Evolutionary conservation across 2,888 invertebrate genomes (phyloP).

Genomic region (Alcis repandata): DNA sequence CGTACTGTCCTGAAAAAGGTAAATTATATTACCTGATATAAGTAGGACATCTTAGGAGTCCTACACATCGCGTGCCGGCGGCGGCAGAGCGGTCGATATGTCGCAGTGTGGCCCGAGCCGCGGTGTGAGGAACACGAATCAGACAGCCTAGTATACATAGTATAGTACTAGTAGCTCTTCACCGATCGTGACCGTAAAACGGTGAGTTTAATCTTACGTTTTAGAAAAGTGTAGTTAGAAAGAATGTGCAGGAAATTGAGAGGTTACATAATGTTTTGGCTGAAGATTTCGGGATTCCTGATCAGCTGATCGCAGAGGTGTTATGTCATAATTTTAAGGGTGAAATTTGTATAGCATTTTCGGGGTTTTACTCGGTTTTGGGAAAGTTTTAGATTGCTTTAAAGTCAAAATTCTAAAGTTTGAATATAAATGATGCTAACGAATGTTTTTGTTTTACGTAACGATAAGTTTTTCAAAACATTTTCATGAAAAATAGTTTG

Average conservation of each 20-base stretch:
- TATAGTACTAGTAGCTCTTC: conserved; percentile 9
- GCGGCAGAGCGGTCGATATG: conserved; percentile 77
- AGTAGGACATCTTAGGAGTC: conserved; percentile 66
- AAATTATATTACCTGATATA: conserved; percentile 53
- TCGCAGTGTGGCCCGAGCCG: conserved; percentile 74
- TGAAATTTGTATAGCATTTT: neutral
- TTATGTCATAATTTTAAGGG: conserved; percentile 17
- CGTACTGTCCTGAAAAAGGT: conserved; percentile 31
- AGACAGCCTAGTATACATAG: neutral
- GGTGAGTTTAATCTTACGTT: conserved; percentile 12
- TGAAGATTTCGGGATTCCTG: neutral
- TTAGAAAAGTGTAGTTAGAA: neutral
- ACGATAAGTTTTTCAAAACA: neutral
- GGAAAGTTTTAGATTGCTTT: no score
- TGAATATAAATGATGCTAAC: neutral
- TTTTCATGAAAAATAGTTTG: no score
- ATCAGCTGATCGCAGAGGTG: conserved; percentile 8
- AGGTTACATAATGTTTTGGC: conserved; percentile 7
- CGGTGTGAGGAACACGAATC: conserved; percentile 62
- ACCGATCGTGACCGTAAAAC: neutral
- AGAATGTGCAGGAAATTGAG: neutral
- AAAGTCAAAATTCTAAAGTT: neutral
- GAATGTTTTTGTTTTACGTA: neutral
- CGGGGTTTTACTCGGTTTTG: neutral
- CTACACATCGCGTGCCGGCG: conserved; percentile 73